Evolutionary conservation across 2,888 invertebrate genomes (phyloP).

Genomic region (Eulithis prunata): DNA sequence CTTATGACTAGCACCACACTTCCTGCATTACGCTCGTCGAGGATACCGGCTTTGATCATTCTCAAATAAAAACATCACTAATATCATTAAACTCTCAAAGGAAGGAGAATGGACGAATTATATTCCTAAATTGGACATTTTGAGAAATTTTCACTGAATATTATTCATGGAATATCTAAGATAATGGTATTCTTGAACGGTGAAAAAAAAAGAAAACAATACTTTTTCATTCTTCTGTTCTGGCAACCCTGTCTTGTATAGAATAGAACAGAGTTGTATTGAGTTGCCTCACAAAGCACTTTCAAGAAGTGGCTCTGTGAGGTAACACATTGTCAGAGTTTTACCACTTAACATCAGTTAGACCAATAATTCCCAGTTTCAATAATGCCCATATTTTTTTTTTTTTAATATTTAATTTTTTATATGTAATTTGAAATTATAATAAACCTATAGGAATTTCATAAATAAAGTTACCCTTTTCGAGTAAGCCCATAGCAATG

Average conservation of each 20-base stretch:
- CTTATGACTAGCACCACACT: slow-evolving; percentile 3
- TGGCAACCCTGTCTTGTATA: not conserved
- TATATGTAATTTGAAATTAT: not conserved
- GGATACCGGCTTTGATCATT: slow-evolving; percentile 40
- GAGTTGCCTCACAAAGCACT: no score
- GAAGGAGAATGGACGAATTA: slow-evolving; percentile 15
- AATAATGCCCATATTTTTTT: no score
- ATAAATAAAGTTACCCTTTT: slow-evolving; percentile 12
- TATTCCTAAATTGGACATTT: slow-evolving; percentile 24
- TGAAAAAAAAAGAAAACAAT: not conserved
- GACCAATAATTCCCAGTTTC: no score
- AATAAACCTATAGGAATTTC: slow-evolving; percentile 7
- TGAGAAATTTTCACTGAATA: slow-evolving; percentile 16
- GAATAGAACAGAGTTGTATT: no score
- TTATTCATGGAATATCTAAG: slow-evolving; percentile 9
- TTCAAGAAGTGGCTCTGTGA: no score
- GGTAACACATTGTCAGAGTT: no score
- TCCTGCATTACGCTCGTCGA: slow-evolving; percentile 29
- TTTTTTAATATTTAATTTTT: no score
- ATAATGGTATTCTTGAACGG: not conserved
- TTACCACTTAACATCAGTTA: no score
- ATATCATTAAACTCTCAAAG: slow-evolving; percentile 32
- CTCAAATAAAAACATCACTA: slow-evolving; percentile 40
- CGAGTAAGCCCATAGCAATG: slow-evolving; percentile 9
- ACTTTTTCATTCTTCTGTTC: not conserved